Base-by-base conservation (phyloP, 2,888 invertebrate species). In the Oasisia sp. region DNA sequence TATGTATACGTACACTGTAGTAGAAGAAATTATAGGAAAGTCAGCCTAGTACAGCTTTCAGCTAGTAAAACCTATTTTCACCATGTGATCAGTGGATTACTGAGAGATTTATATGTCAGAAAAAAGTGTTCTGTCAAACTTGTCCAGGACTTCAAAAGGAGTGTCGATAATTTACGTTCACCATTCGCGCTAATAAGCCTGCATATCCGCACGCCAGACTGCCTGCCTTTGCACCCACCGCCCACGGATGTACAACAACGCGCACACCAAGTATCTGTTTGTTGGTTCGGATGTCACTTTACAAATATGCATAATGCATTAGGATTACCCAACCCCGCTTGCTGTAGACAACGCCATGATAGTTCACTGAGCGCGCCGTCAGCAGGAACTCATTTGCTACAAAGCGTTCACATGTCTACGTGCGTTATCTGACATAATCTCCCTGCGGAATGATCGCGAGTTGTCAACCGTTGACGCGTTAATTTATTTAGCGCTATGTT, bases 301-400 rank as follows among this genome's bases (percentile, higher is more conserved):
- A 74, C 74, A 74, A 74, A 74, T 14, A 74, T 74, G n/a, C 74
- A 74, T 74, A 74, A 74, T 74, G 74, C n/a, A 74, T 74, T 74
- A 74, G 74, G 74, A n/a, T 74, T 74, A 74, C 19, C n/a, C 74
- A 74, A 74, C 27, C 74, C 27, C n/a, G n/a, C 74, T 27, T 19
- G 19, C 74, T 27, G 19, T 7, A 74, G 74, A n/a, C 74, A 74
- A 74, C 74, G 74, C 74, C 74, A 27, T 74, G 74, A 1, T 5
- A 74, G 74, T 74, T 74, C 74, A 74, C 74, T n/a, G 74, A n/a
- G 27, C 74, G 7, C n/a, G 27, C 74, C 27, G 19, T 74, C 27
- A 74, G 7, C 27, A 74, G 19, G 27, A 27, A 74, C 74, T 27
- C 74, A 74, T 74, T 74, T 74, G 74, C 27, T 27, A 74, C 74